Base-by-base conservation (phyloP, 2,113 vertebrate species). In the Rhadina sibilatrix region DNA sequence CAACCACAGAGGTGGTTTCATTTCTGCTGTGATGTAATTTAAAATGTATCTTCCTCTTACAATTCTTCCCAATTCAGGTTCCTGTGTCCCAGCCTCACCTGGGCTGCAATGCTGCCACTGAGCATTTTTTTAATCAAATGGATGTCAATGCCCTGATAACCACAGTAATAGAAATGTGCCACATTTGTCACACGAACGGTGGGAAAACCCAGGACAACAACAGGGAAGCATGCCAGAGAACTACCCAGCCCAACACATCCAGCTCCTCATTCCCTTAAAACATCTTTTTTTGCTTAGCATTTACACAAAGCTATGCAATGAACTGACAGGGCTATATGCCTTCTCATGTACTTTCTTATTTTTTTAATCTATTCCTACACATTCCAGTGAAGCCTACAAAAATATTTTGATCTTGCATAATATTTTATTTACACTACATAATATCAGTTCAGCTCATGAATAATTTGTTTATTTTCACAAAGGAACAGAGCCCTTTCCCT, bases 111-210 rank as follows among this genome's bases (percentile, higher is more conserved):
- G 11, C 47, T 74, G 78, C 23, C 68, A 66, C 23, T 33, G 40
- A 33, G 28, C 12, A 8, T 40, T 60, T 40, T 63, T 72, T 25
- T 57, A 57, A 78, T 69, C 70, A 52, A 72, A 83, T 14, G 10
- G 28, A 57, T 21, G 10, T 4, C 82, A 72, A 22, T 47, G 65
- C 40, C 21, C 56, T 10, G 9, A 69, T 17, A 88, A 92, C n/a
- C 40, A 64, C 0, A 53, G 37, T 3, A 61, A 61, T 0, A 56
- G 35, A 72, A 71, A 15, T 1, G 10, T n/a, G n/a, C 8, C 54
- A 37, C n/a, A 2, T 37, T 49, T 85, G 61, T 49, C 24, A 56
- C 23, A 33, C 3, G 4, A 59, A 20, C 27, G n/a, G 25, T 9
- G 23, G 46, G 46, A 86, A 90, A 83, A 64, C 5, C 8, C 25